These are phyloP conservation scores for Calidris pygmaea DNA, from an alignment of 2,113 vertebrate genomes.

Conservation along the genomic window DNA sequence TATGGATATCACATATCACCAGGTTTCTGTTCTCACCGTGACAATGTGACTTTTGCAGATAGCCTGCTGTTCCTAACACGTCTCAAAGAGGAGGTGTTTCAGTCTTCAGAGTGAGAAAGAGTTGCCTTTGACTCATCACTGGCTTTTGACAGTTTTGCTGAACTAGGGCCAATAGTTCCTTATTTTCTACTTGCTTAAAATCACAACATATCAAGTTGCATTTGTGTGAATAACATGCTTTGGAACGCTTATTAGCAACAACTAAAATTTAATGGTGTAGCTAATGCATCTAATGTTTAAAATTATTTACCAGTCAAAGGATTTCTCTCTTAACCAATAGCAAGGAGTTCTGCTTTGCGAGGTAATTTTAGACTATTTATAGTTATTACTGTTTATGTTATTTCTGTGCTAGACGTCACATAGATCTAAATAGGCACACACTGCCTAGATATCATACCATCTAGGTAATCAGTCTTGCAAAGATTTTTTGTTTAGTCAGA, in stretches of 20 bases:
- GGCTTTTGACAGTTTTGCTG: constrained; percentile 71
- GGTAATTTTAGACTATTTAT: constrained; percentile 39
- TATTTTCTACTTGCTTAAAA: constrained; percentile 66
- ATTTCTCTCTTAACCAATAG: constrained; percentile 12
- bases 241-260: constrained; percentile 36
- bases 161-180: constrained; percentile 67
- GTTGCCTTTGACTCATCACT: constrained; percentile 70
- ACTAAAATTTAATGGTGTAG: constrained; percentile 17
- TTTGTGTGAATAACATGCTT: constrained; percentile 56
- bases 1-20: constrained; percentile 68
- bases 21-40: constrained; percentile 67
- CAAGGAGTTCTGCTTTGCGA: neutral
- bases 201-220: constrained; percentile 66
- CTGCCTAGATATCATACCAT: neutral
- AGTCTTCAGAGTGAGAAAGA: constrained; percentile 65
- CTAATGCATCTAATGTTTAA: constrained; percentile 29
- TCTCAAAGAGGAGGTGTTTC: constrained; percentile 67
- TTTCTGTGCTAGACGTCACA: neutral
- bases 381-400: constrained; percentile 14
- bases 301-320: neutral
- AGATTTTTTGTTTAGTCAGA: constrained; percentile 24
- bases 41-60: constrained; percentile 70
- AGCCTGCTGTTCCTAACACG: constrained; percentile 66
- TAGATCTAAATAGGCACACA: neutral
- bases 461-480: constrained; percentile 10